phyloP scores from a whole-genome alignment of 2,797 vertebrate species.

The Yasuhikotakia modesta region DNA sequence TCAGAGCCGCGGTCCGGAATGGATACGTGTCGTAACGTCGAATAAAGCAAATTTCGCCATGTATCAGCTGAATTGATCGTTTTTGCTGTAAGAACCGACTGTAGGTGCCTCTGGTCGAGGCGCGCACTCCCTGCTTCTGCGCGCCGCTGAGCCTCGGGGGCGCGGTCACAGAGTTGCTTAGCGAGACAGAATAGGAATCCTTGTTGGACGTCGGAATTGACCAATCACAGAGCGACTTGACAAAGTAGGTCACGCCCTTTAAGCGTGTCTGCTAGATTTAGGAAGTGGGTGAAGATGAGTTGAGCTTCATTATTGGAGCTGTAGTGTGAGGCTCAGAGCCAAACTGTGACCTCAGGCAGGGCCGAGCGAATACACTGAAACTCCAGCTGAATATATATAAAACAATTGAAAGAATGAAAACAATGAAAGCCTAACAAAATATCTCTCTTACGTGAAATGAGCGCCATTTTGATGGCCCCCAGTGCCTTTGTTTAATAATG shows the following conservation, averaged over 20 bases:
- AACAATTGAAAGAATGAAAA: neutral
- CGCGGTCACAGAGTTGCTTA: slow-evolving; percentile 61
- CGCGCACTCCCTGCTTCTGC: slow-evolving; percentile 47
- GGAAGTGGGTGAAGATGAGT: slow-evolving; percentile 41
- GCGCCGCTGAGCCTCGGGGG: slow-evolving; percentile 63
- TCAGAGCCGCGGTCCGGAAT: slow-evolving; percentile 36
- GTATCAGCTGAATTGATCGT: slow-evolving; percentile 19
- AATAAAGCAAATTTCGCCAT: slow-evolving; percentile 27
- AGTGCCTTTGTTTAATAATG: neutral
- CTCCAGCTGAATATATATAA: neutral
- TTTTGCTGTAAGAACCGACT: slow-evolving; percentile 30
- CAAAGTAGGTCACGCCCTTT: neutral
- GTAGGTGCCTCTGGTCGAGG: slow-evolving; percentile 55
- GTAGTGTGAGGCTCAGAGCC: slow-evolving; percentile 10
- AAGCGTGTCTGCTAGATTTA: slow-evolving; percentile 36
- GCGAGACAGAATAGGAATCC: slow-evolving; percentile 1
- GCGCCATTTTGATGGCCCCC: neutral
- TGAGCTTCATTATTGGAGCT: neutral
- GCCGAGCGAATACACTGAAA: neutral
- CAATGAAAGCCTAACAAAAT: too few species aligned
- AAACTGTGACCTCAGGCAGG: slow-evolving; percentile 1
- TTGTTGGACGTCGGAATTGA: slow-evolving; percentile 36
- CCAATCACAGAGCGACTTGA: slow-evolving; percentile 18
- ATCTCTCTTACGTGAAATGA: neutral
- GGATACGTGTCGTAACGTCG: slow-evolving; percentile 30